Base-by-base conservation (phyloP, 2,888 invertebrate species). In the Eremobia ochroleuca region DNA sequence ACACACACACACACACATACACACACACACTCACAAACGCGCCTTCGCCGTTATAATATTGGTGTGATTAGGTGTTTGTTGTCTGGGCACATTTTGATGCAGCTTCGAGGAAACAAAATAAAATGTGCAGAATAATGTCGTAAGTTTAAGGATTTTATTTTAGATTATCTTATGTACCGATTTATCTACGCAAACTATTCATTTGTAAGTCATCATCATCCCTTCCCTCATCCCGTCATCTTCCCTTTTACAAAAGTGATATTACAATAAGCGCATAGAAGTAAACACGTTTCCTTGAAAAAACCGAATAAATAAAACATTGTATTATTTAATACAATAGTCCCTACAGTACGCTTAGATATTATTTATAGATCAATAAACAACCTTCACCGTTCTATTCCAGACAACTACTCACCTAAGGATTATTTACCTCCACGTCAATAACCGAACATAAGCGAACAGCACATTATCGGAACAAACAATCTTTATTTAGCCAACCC, bases 401-500 rank as follows among this genome's bases (percentile, higher is more conserved):
- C n/a, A 52, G 65, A 52, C 52, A 74, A 43, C 43, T 66, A 61
- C 43, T 75, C 58, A 65, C 25, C 31, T 52, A 66, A 75, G 52
- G 40, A 84, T 70, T 79, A 84, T 82, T 85, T 71, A 71, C 59
- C 64, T 58, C 40, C 67, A 58, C 74, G 71, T 78, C 83, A 82
- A 73, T 73, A 73, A 67, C 34, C 55, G 31, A 52, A 76, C 43
- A 76, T 62, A 73, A 46, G 52, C 62, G 55, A 72, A 73, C 66
- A 75, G 25, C 46, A 74, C 69, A 75, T 86, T 85, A 82, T 78
- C 72, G 62, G 40, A 78, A 69, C 72, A 85, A 82, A 86, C 74
- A 86, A 70, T 78, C 68, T 85, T 78, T 85, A 82, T 83, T 82
- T 82, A 83, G 77, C 58, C 62, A 77, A 59, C 55, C 81, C 34